Base-by-base conservation (phyloP, 2,797 vertebrate genomes). In the Tragelaphus eurycerus region DNA sequence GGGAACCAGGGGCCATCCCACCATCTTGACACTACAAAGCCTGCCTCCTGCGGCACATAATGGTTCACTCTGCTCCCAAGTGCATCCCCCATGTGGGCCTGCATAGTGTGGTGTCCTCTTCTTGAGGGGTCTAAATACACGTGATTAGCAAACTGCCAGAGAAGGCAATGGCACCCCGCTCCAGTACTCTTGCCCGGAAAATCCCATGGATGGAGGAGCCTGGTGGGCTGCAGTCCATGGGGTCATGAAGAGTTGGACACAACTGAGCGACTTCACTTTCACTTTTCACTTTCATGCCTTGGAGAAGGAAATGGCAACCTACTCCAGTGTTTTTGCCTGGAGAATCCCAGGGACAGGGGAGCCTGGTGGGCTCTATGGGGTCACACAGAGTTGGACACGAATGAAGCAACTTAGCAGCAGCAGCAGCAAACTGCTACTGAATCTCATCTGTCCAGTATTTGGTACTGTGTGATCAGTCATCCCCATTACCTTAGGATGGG, bases 241-340 rank as follows among this genome's bases (percentile, higher is more conserved):
- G 14, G 29, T 62, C 1, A 0, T 0, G 3, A 31, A 62, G 29
- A 62, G 60, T 62, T 1, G 0, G 60, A 31, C 60, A 62, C 1
- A 1, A 16, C 29, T 7, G 13, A 62, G 29, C 0, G 6, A 62
- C 29, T 62, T 62, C 60, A 31, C 60, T 62, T 62, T 62, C 6
- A 62, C 6, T 62, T 62, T 62, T 31, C 29, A 62, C 60, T 62
- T 31, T 62, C 29, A 62, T 62, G 29, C 29, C 14, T 15, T 62
- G 60, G 29, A 62, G 29, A 62, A 31, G 6, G 60, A 62, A 62
- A 62, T 62, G 60, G 29, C 60, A 62, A 62, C 60, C 60, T 14
- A 62, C 29, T 31, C 60, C 27, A 60, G 13, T 60, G 59, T 60
- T 60, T 27, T 60, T 60, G 27, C 59, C 27, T 60, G 27, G 59